Base-by-base conservation (phyloP, 64 coral and sea anemone species). In the Catalaphyllia jardinei region DNA sequence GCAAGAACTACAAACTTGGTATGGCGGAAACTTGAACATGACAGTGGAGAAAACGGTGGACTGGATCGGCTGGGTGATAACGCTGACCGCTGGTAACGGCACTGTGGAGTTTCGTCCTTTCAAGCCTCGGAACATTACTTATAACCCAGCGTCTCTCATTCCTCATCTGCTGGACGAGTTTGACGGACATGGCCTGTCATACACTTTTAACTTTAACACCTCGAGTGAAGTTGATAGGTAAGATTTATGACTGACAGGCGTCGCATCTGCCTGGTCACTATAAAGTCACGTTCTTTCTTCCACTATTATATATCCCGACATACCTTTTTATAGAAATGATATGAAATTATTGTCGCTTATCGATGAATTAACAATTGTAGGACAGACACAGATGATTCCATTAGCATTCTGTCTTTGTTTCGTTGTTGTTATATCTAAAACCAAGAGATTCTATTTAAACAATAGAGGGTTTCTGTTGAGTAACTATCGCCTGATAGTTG, bases 151-250 rank as follows among this genome's bases (percentile, higher is more conserved):
- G 27, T 88, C 74, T 18, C 63, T 88, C 33, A 88, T 88, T 38
- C 55, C 87, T 4, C 87, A 88, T n/a, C 62, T 88, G 24, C 52
- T 78, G 33, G 74, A 88, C 39, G 87, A 88, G 59, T 88, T 88
- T 77, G 87, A 88, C 64, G 87, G 87, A 31, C 87, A 64, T 67
- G 87, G 87, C 13, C 74, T 88, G 73, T 88, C 87, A 9, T 88
- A 88, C 35, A 88, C 87, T 16, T 88, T 88, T 30, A 77, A 88
- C 54, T 88, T 76, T 30, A 77, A 88, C 13, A 78, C 87, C 18
- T 88, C 87, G 12, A 14, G 31, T 24, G 87, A 88, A 59, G 74
- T 88, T 4, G 87, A 88, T 74, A 88, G 87, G 87, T 88, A 65
- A 33, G 54, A 51, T 35, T 24, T 15, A 8, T 28, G 4, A 46